Percentiles rank a stretch among this genome's conserved stretches.
phyloP scores from a whole-genome alignment of 2,797 vertebrate species.

The Gouania willdenowi region DNA sequence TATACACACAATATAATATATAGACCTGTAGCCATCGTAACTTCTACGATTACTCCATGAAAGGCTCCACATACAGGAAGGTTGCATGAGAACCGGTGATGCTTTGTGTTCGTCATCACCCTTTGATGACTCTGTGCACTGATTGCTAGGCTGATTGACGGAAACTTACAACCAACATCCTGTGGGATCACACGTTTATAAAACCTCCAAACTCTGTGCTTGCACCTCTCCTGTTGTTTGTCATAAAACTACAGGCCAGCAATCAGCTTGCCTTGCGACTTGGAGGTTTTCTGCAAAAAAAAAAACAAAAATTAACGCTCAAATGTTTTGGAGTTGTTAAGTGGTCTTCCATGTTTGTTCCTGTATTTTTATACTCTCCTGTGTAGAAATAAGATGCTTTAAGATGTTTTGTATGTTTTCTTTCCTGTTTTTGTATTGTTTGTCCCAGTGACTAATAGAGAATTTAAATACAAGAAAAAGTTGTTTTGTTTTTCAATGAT shows the following conservation, averaged over 20 bases:
- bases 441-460: constrained; percentile 56
- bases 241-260: constrained; percentile 41
- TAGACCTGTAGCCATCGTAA: no score
- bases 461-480: constrained; percentile 77
- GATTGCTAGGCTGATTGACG: constrained; percentile 57
- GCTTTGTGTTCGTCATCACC: constrained; percentile 37
- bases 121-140: constrained; percentile 27
- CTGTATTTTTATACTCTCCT: constrained; percentile 52
- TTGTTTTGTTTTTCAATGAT: constrained; percentile 73
- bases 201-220: constrained; percentile 30
- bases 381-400: constrained; percentile 55
- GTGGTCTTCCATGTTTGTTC: constrained; percentile 57
- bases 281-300: constrained; percentile 12
- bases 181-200: constrained; percentile 51
- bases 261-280: constrained; percentile 56
- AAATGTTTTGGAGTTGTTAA: constrained; percentile 26
- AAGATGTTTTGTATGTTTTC: constrained; percentile 73
- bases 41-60: no score
- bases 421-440: constrained; percentile 71
- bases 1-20: no score
- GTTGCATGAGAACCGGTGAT: constrained; percentile 55
- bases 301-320: constrained; percentile 21
- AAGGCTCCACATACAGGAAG: no score
- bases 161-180: constrained; percentile 67
- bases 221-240: constrained; percentile 16